Base-by-base conservation (phyloP, 2,888 invertebrate species). In the Brachylomia viminalis region DNA sequence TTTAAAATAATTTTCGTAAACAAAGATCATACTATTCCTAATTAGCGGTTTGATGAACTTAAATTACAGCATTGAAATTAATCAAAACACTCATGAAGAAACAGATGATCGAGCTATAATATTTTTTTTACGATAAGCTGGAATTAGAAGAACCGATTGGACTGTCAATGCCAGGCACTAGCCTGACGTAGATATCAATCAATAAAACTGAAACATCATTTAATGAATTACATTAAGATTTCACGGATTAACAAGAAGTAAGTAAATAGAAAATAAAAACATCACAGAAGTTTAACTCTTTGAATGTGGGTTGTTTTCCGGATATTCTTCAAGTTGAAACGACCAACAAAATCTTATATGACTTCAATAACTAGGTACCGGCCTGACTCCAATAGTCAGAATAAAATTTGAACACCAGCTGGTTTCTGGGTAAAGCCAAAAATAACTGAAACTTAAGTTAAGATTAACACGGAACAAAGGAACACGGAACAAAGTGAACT, bases 401-500 rank as follows among this genome's bases (percentile, higher is more conserved):
- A 33, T 23, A 27, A 59, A 42, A 33, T 11, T 6, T 30, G 30
- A 54, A 58, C 8, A 30, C 20, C 15, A 30, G 13, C 52, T 30
- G 20, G 30, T 5, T 49, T 74, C 42, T 54, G 45, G 11, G 15
- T 66, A 47, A 27, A 47, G 4, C 13, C 72, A 15, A 20, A n/a
- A 23, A 45, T 38, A 67, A 49, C 1, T 33, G 23, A n/a, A 65
- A 56, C 2, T 54, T 30, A 27, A 47, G 11, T 56, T 45, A 56
- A 47, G 38, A 15, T 42, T 70, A 56, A 38, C n/a, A n/a, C n/a
- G n/a, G n/a, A n/a, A n/a, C n/a, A n/a, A 38, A 23, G 33, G 6
- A 42, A 58, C 27, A 47, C 62, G 54, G 77, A 77, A 65, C 45
- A 38, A 59, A 77, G 5, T n/a, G 17, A 47, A 64, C 56, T 71